Evolutionary conservation across 2,797 vertebrate species (phyloP), one percentile per base, ranked within the genome.

Genomic region (Selene dorsalis): DNA sequence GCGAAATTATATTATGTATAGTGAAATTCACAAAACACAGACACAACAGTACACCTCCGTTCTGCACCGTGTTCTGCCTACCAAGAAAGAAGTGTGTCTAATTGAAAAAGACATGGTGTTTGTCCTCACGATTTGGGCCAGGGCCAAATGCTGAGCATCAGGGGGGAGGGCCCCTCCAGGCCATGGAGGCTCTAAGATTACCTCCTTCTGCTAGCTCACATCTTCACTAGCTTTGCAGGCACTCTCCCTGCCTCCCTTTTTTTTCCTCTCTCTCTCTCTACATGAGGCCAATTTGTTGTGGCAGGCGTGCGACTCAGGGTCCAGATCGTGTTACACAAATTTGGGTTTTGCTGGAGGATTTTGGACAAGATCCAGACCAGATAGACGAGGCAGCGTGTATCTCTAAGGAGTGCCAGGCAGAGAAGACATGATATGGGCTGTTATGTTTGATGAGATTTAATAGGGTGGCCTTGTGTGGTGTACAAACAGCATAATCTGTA

Each of bases 241-340:
- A 48, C 72, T 58, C 79, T 85, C 90, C 77, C 82, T 45, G 12
- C 75, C 71, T 62, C 77, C 47, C 41, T 57, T 78, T 80, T 57
- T 75, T 81, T 72, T 80, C 68, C 68, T 75, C 77, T 80, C 77
- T 73, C 58, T 75, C 58, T 88, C 92, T 69, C 92, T 76, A 89
- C 93, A 93, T 91, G 90, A 93, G 75, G 88, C 89, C 94, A 95
- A 95, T 95, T 95, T 95, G 93, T 94, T 94, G 91, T 95, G 94
- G 94, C 93, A 94, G 91, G 88, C 91, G 58, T 89, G 92, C 79
- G 72, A 94, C 92, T 94, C 89, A 81, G 87, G 85, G 93, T 94
- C 92, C 88, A 93, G 91, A 94, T 95, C 92, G 90, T 92, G 91
- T 95, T 95, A 94, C 93, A 92, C 90, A 91, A 94, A 93, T 94